Conservation (phyloP, 2,797 vertebrate species). For the Chiroxiphia lanceolata region DNA sequence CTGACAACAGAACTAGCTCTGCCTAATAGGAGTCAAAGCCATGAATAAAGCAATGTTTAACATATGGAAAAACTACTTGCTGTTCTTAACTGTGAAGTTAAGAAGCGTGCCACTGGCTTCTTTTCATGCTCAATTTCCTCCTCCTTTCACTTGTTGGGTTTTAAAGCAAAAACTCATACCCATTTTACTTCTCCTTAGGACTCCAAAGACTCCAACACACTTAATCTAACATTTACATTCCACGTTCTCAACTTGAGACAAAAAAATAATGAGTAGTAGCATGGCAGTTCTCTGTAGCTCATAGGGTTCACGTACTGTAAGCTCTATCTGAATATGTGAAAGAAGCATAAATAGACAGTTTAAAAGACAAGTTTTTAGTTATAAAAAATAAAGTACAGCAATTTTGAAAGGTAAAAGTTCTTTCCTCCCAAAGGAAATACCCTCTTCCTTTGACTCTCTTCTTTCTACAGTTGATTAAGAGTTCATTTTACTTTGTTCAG, state of each 20-base stretch:
- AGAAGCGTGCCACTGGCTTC: not conserved
- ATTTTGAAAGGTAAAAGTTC: not conserved
- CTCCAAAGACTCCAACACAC: not conserved
- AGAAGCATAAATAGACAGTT: not conserved
- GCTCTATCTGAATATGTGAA: not conserved
- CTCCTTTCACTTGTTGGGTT: not conserved
- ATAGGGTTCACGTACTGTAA: not conserved
- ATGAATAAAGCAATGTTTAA: not conserved
- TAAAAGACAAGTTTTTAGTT: not conserved
- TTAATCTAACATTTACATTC: not conserved
- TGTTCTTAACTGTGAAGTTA: not conserved
- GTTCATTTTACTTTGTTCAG: not conserved
- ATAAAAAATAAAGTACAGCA: not conserved
- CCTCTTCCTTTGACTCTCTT: not conserved
- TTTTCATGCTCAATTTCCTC: not conserved
- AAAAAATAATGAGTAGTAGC: not conserved
- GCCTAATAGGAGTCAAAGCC: not conserved
- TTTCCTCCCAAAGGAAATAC: not conserved
- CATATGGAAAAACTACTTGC: accelerated
- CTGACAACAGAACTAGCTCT: not conserved
- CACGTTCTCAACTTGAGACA: not conserved
- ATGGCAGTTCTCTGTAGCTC: not conserved
- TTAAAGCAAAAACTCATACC: not conserved
- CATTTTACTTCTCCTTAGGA: not conserved
- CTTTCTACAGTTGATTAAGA: not conserved